These are phyloP conservation scores for Muschampia plurimacula DNA, from an alignment of 2,888 invertebrate genomes.

Conservation along the genomic window DNA sequence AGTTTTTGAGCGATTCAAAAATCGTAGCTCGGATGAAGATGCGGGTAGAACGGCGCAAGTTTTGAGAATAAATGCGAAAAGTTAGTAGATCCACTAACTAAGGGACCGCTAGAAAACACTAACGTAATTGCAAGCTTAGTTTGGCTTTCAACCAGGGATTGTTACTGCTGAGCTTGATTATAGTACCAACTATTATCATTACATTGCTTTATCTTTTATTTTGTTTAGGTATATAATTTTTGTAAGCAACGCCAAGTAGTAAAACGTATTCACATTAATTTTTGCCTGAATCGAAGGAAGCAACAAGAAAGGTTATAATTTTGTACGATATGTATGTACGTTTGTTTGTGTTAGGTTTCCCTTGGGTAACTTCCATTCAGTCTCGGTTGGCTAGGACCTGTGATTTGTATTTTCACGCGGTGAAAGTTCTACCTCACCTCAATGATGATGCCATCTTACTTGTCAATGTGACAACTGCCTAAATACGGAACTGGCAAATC, in stretches of 20 bases:
- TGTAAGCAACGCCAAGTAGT: not conserved
- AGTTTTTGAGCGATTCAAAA: slow-evolving; percentile 34
- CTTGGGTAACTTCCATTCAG: too few relatives aligned
- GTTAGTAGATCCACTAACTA: slow-evolving; percentile 61
- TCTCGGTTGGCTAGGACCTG: too few relatives aligned
- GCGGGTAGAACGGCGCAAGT: slow-evolving; percentile 56
- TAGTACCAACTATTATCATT: not conserved
- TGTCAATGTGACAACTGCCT: too few relatives aligned
- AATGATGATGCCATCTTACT: too few relatives aligned
- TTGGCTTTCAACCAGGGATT: not conserved
- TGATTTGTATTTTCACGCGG: too few relatives aligned
- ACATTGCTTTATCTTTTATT: not conserved
- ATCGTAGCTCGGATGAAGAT: slow-evolving; percentile 20
- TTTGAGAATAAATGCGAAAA: slow-evolving; percentile 72
- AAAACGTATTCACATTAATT: too few relatives aligned
- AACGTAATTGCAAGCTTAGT: not conserved
- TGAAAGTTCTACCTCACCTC: too few relatives aligned
- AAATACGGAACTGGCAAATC: too few relatives aligned
- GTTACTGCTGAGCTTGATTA: not conserved
- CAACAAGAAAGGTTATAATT: too few relatives aligned
- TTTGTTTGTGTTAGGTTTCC: too few relatives aligned
- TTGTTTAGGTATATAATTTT: not conserved
- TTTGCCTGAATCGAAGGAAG: too few relatives aligned
- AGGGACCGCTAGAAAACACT: slow-evolving; percentile 48
- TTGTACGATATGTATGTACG: too few relatives aligned